These are phyloP conservation scores for Atta texana DNA, from an alignment of 1,140 invertebrate genomes.

Conservation along the genomic window DNA sequence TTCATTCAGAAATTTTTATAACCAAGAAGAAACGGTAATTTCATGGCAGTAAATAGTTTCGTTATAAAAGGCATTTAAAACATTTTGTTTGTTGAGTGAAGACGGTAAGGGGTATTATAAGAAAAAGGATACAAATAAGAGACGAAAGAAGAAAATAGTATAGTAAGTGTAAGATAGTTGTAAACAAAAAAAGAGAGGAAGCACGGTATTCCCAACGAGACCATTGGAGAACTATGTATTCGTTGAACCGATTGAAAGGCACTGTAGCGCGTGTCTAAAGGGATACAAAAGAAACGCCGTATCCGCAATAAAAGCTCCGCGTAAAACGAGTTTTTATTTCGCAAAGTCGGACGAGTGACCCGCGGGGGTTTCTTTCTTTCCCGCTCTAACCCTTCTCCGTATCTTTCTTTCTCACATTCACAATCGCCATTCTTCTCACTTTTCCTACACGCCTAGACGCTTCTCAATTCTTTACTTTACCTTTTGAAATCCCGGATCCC, in stretches of 20 bases:
- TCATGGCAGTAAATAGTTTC: not conserved
- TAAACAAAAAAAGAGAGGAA: slow-evolving; percentile 50
- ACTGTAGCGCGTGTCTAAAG: slow-evolving; percentile 75
- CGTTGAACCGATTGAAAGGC: slow-evolving; percentile 82
- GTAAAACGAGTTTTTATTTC: slow-evolving; percentile 85
- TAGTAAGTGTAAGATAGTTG: slow-evolving; percentile 58
- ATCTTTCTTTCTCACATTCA: slow-evolving; percentile 25
- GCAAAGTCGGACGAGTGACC: slow-evolving; percentile 82
- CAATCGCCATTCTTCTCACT: slow-evolving; percentile 44
- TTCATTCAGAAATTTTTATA: slow-evolving; percentile 33
- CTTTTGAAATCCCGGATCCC: slow-evolving; percentile 53
- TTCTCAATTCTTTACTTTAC: slow-evolving; percentile 69
- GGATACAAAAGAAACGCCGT: slow-evolving; percentile 81
- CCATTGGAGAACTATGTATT: slow-evolving; percentile 77
- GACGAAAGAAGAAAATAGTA: slow-evolving; percentile 26
- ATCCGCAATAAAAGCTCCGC: slow-evolving; percentile 83
- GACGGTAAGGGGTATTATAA: slow-evolving; percentile 47
- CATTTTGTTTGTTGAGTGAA: slow-evolving; percentile 43
- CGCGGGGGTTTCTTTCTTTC: slow-evolving; percentile 74
- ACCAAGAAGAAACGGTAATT: slow-evolving; percentile 3
- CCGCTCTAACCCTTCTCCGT: not conserved
- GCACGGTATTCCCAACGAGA: slow-evolving; percentile 70
- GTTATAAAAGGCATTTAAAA: slow-evolving; percentile 60
- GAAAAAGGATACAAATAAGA: slow-evolving; percentile 23
- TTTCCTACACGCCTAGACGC: slow-evolving; percentile 10